Evolutionary conservation across 2,888 invertebrate genomes (phyloP), one percentile per base, ranked within the genome.

Genomic region (Holacanthella duospinosa): DNA sequence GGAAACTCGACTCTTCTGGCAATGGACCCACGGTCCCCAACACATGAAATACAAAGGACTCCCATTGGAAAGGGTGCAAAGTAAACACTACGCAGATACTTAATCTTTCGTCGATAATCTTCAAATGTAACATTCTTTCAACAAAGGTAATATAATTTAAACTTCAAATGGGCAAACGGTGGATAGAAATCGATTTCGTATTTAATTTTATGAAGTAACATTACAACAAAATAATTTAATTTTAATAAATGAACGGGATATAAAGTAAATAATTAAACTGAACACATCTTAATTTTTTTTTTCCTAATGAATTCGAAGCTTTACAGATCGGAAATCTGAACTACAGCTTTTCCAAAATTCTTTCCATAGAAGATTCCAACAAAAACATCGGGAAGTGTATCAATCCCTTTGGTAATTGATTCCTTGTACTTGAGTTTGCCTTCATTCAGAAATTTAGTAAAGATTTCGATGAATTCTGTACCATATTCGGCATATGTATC

Each of bases 321-420:
- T 55, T 55, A 55, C 27, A 55, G 25, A 9, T 55, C 27, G 36
- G 59, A 59, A 16, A 63, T 59, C 43, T 63, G 48, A n/a, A 63
- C 63, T 19, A 63, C 54, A n/a, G 63, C 63, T 43, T 63, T 63
- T n/a, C 63, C 63, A 55, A 63, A 60, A 19, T 63, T 63, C 28
- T 60, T 59, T 43, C 63, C 63, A 43, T 63, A 26, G 24, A 63
- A 29, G 59, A 63, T 63, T 24, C 59, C 60, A 3, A 63, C 63
- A 25, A 63, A 63, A n/a, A 59, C 59, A 28, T 59, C 12, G 2
- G 63, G 63, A n/a, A 59, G 21, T 3, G 48, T 59, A 19, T 59
- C 54, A 55, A 63, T 59, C 21, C 63, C 63, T 19, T 29, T 27
- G 1, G 63, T 43, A 3, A 60, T 29, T 1, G 36, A 43, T 55